Percentiles rank a stretch among this genome's conserved stretches.
Evolutionary conservation across 2,797 vertebrate species (phyloP).

Genomic region (Pipistrellus pipistrellus): DNA sequence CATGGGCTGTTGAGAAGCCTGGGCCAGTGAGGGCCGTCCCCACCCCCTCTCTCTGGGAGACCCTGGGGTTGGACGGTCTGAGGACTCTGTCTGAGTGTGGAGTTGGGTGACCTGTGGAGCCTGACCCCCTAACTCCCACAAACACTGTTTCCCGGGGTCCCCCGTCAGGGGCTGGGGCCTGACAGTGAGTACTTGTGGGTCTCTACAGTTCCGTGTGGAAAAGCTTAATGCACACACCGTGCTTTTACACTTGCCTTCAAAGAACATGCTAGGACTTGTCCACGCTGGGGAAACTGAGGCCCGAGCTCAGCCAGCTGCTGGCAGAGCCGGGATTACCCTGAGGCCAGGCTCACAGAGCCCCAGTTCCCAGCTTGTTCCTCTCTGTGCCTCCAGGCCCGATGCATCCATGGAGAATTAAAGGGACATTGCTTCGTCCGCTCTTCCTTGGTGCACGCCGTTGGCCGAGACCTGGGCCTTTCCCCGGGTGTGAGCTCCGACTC

Average conservation of each 20-base stretch:
- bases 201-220: background rate
- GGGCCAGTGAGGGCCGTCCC: background rate
- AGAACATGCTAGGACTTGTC: background rate
- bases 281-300: background rate
- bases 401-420: background rate
- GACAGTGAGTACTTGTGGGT: background rate
- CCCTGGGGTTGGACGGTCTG: background rate
- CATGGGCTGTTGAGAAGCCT: background rate
- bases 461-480: background rate
- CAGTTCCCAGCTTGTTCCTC: background rate
- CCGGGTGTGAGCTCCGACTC: background rate
- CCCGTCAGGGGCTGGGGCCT: background rate
- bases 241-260: background rate
- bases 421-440: background rate
- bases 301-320: background rate
- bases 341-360: background rate
- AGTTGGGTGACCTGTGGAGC: too few relatives aligned
- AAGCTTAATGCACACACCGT: background rate
- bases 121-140: background rate
- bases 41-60: background rate
- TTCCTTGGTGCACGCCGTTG: background rate
- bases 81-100: background rate
- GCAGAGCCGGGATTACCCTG: background rate
- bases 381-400: background rate
- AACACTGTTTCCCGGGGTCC: background rate